Base-by-base conservation (phyloP, 2,888 invertebrate species). In the Onchidella celtica region DNA sequence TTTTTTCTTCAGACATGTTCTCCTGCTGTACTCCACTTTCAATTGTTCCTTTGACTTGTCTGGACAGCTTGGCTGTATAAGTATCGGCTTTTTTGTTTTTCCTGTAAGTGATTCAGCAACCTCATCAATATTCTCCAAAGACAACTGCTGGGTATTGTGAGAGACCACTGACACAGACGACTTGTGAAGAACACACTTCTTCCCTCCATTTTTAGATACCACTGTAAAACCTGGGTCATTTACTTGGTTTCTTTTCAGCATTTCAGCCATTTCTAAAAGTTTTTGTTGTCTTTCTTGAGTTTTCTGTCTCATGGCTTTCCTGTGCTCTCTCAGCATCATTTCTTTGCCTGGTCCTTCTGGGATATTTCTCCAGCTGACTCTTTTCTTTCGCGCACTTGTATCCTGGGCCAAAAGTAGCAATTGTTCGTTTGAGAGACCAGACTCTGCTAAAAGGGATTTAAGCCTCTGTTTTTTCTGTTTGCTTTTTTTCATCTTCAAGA, bases 241-340 rank as follows among this genome's bases (percentile, higher is more conserved):
- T 14, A 29, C 14, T 65, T 81, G 75, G 34, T 72, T 81, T 27
- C 81, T 38, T 55, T 81, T 81, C 4, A 81, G 57, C 75, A 76
- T 81, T 55, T 81, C 81, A 11, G 81, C 76, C 81, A 81, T 81
- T 36, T 77, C 76, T 27, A 81, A 76, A 4, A 81, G 65, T 47
- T 59, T 76, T 38, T 81, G 76, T 11, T 81, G 81, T 14, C 76
- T 38, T 29, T 81, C 81, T 29, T 81, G 76, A 11, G 81, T 76
- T 76, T 75, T 81, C 24, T 76, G 27, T 63, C 72, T 81, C 36
- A 68, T 21, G 21, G 81, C 57, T 72, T 81, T 81, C 29, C 40
- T 81, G 40, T 81, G 81, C 9, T 69, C 76, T 70, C 76, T 81
- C 11, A 76, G 21, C 34, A 81, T 59, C 27, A 34, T 36, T 17